Percentiles rank a stretch among this genome's conserved stretches.
These are phyloP conservation scores for Ashinkailepas kermadecensis DNA, from an alignment of 2,888 invertebrate species.

Conservation along the genomic window DNA sequence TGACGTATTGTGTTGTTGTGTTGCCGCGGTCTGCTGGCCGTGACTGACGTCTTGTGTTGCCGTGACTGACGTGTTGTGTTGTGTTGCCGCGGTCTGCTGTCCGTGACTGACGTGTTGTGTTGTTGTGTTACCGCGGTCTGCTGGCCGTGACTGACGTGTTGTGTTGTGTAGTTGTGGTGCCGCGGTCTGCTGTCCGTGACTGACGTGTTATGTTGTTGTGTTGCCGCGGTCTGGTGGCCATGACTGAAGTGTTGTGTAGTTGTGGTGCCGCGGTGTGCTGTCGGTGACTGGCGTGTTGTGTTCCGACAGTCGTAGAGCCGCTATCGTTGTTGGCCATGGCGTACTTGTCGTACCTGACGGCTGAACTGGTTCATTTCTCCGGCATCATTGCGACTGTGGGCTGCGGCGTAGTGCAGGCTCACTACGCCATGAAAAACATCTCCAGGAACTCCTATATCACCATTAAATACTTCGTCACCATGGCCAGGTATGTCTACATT, in stretches of 20 bases:
- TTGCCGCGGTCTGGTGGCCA: too few relatives aligned
- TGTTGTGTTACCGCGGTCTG: too few relatives aligned
- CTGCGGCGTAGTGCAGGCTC: conserved; percentile 50
- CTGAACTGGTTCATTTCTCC: conserved; percentile 51
- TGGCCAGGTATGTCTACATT: conserved; percentile 42
- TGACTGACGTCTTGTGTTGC: too few relatives aligned
- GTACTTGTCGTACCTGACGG: conserved; percentile 48
- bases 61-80: too few relatives aligned
- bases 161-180: background rate
- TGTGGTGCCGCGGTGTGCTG: too few relatives aligned
- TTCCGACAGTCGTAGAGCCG: conserved; percentile 48
- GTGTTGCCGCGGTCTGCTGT: too few relatives aligned
- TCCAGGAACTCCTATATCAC: conserved; percentile 49
- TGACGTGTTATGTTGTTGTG: too few relatives aligned
- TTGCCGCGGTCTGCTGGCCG: too few relatives aligned
- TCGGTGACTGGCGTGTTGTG: background rate
- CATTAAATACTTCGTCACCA: conserved; percentile 50
- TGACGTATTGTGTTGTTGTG: too few relatives aligned
- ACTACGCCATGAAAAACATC: conserved; percentile 50
- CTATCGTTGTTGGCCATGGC: conserved; percentile 48
- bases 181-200: background rate
- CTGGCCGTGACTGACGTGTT: too few relatives aligned
- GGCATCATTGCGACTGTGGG: conserved; percentile 51
- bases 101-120: too few relatives aligned
- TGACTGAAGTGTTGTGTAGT: too few relatives aligned